Percentiles rank a stretch among this genome's conserved stretches.
phyloP scores from a whole-genome alignment of 2,113 vertebrate genomes.

The Labeo rohita region DNA sequence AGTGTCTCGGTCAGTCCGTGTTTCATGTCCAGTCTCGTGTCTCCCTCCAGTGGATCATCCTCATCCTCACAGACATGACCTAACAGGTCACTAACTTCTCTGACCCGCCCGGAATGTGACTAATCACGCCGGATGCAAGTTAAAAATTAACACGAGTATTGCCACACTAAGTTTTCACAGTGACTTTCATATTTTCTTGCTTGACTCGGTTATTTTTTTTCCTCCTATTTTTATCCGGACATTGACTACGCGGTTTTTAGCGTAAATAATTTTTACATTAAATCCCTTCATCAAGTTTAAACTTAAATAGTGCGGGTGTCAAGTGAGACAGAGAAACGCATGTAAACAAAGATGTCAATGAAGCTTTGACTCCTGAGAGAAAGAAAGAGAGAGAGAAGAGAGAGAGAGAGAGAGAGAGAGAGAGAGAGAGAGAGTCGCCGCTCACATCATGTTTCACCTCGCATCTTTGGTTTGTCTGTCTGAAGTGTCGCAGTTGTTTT shows the following conservation, averaged over 20 bases:
- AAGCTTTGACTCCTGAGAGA: neutral
- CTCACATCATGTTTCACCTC: neutral
- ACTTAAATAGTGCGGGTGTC: neutral
- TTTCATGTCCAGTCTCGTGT: neutral
- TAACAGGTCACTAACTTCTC: neutral
- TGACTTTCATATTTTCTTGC: conserved; percentile 1
- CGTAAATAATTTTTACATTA: neutral
- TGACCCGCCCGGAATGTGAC: neutral
- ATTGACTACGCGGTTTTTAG: no score
- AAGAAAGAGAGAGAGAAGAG: neutral
- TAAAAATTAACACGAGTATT: neutral
- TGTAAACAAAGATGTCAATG: neutral
- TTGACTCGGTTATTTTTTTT: neutral
- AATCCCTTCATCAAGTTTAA: neutral
- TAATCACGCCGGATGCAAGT: neutral
- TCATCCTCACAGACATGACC: neutral
- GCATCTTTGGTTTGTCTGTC: neutral
- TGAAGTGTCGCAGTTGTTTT: neutral
- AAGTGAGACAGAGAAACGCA: no score
- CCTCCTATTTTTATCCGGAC: neutral
- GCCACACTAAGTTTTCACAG: neutral
- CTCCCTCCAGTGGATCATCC: conserved; percentile 14
- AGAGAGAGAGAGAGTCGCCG: neutral
- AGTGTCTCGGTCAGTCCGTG: neutral
- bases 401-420: no score